Base-by-base conservation (phyloP, 2,888 invertebrate species). In the Hirtodrosophila duncani region DNA sequence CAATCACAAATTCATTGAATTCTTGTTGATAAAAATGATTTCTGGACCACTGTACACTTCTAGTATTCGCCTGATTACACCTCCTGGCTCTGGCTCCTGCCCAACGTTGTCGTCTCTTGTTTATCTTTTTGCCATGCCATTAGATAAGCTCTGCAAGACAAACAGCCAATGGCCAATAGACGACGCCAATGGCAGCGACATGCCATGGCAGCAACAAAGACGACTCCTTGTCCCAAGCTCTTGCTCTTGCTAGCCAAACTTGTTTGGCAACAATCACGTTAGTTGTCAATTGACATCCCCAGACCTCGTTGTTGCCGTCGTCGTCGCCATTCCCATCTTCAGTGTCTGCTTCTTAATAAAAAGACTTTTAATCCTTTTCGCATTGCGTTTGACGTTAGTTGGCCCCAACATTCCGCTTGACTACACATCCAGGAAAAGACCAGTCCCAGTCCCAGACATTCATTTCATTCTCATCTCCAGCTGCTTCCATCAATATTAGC, bases 301-400 rank as follows among this genome's bases (percentile, higher is more conserved):
- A 29, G 55, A 38, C 58, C 18, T 33, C 34, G 26, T 26, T 27
- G 60, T 50, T 51, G 37, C 53, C 53, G 23, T 10, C 21, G 8
- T 14, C 21, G 24, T 11, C 10, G 11, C 14, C 7, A n/a, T 1
- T 16, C 13, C 6, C 13, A 17, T 24, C 11, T 20, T 10, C 4
- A 30, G 21, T 16, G 62, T 43, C 38, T 63, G 72, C 52, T 57
- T 42, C 69, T 68, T 75, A 75, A 79, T 69, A 70, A 71, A 71
- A 69, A 75, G 81, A 67, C 82, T 80, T 77, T 80, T 83, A 80
- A 80, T 80, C 83, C 80, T 80, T 83, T 81, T 82, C 81, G 65
- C 80, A 77, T 66, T 81, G 80, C 80, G 77, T 81, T 74, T 53
- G 75, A 78, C 79, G 53, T 60, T 68, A 72, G 81, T 72, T 67